These are phyloP conservation scores for Apoderus coryli DNA, from an alignment of 2,888 invertebrate species.

Conservation along the genomic window DNA sequence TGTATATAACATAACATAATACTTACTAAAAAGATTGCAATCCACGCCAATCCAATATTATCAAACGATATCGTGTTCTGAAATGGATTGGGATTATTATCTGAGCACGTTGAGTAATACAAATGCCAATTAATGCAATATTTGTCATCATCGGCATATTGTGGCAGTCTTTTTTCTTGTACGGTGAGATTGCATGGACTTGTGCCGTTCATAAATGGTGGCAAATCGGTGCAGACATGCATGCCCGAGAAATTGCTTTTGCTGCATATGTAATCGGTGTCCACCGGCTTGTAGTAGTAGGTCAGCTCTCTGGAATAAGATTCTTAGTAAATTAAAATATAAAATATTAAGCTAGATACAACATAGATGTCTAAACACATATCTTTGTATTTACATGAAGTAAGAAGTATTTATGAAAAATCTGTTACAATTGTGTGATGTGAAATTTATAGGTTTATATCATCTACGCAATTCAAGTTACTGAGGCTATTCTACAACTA, in stretches of 20 bases:
- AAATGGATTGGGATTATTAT: constrained; percentile 91
- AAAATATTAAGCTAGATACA: too few relatives aligned
- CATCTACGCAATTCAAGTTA: too few relatives aligned
- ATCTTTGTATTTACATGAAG: too few relatives aligned
- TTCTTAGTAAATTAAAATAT: too few relatives aligned
- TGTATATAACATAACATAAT: constrained; percentile 2
- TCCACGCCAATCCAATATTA: constrained; percentile 99
- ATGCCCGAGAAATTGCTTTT: constrained; percentile 87
- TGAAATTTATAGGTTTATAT: too few relatives aligned
- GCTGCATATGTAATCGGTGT: constrained; percentile 95
- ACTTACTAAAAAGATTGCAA: constrained; percentile 97
- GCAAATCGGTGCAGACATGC: constrained; percentile 77
- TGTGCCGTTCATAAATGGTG: constrained; percentile 61
- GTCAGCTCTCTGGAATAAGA: constrained; percentile 39
- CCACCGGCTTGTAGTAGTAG: constrained; percentile 66
- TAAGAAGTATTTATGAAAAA: too few relatives aligned
- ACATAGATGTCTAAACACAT: too few relatives aligned
- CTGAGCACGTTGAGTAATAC: constrained; percentile 91
- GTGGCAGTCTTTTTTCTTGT: constrained; percentile 24
- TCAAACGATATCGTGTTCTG: constrained; percentile 99
- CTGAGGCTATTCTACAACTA: too few relatives aligned
- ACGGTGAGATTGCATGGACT: constrained; percentile 59
- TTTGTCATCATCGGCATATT: constrained; percentile 26
- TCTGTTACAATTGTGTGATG: too few relatives aligned
- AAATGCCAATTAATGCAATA: constrained; percentile 98